A percentile compares a stretch with the other conserved stretches of the same genome.
Conservation (phyloP, 2,888 invertebrate species). For the Atherix ibis region DNA sequence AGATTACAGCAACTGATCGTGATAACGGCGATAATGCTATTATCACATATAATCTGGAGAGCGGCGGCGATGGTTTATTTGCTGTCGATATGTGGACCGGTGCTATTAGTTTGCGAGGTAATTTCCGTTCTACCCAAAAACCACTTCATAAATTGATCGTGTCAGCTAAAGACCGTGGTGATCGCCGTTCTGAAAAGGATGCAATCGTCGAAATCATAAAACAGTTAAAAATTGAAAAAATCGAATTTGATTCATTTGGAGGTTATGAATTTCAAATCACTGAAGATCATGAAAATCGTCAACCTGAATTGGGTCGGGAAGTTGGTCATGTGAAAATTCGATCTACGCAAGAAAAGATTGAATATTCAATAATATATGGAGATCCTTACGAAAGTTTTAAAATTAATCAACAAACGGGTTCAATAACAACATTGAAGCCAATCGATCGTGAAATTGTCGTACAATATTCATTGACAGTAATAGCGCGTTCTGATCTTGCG, state of each 20-base stretch:
- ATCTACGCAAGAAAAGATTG: slow-evolving; percentile 40
- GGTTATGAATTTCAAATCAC: slow-evolving; percentile 68
- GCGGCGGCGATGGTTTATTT: slow-evolving; percentile 66
- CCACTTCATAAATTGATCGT: slow-evolving; percentile 56
- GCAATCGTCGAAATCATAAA: slow-evolving; percentile 70
- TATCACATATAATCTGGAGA: slow-evolving; percentile 61
- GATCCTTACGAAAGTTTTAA: slow-evolving; percentile 62
- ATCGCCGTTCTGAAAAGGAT: slow-evolving; percentile 51
- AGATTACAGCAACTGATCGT: slow-evolving; percentile 66
- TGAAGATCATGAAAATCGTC: slow-evolving; percentile 57
- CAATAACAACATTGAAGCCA: slow-evolving; percentile 57
- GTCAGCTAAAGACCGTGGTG: slow-evolving; percentile 69
- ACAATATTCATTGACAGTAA: slow-evolving; percentile 61
- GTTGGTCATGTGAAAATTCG: slow-evolving; percentile 60
- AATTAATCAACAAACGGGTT: slow-evolving; percentile 64
- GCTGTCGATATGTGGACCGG: slow-evolving; percentile 64
- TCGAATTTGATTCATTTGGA: slow-evolving; percentile 59
- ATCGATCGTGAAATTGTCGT: slow-evolving; percentile 73
- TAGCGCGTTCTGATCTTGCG: slow-evolving; percentile 58
- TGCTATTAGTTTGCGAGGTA: slow-evolving; percentile 50
- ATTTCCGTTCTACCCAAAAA: slow-evolving; percentile 46
- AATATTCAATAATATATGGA: slow-evolving; percentile 65
- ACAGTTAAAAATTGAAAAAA: slow-evolving; percentile 49
- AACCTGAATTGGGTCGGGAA: slow-evolving; percentile 46
- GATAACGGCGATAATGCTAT: slow-evolving; percentile 82